Conservation (phyloP, 2,888 invertebrate genomes). For the Theretra japonica region DNA sequence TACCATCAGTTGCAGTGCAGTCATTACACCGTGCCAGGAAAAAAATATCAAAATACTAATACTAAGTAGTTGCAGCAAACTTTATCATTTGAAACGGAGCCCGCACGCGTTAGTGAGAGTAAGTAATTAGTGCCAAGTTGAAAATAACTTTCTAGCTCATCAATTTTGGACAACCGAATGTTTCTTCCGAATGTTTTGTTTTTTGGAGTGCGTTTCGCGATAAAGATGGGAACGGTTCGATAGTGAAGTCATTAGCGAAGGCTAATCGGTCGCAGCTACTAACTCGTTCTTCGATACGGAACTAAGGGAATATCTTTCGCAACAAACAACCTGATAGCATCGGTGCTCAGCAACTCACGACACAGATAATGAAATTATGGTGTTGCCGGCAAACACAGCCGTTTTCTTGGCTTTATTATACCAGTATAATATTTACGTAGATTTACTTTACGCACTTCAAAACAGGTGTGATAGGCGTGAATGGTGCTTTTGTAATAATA, state of each 20-base stretch:
- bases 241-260: slow-evolving; percentile 26
- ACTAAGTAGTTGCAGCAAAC: no score
- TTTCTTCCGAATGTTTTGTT: no score
- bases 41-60: no score
- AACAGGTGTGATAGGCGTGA: no score
- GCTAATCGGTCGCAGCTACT: slow-evolving; percentile 16
- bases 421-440: no score
- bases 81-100: background rate
- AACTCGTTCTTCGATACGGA: background rate
- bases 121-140: background rate
- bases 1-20: no score
- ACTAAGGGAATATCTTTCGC: slow-evolving; percentile 16
- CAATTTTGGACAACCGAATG: background rate
- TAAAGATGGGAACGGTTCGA: slow-evolving; percentile 18
- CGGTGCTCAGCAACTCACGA: slow-evolving; percentile 26
- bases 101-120: background rate
- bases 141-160: background rate
- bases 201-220: slow-evolving; percentile 17
- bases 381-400: background rate
- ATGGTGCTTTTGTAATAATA: no score
- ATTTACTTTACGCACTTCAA: no score
- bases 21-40: no score
- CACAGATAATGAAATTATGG: slow-evolving; percentile 25
- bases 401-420: slow-evolving; percentile 1
- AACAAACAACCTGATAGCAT: slow-evolving; percentile 25